Base-by-base conservation (phyloP, 2,888 invertebrate species). In the Sepioteuthis lessoniana region DNA sequence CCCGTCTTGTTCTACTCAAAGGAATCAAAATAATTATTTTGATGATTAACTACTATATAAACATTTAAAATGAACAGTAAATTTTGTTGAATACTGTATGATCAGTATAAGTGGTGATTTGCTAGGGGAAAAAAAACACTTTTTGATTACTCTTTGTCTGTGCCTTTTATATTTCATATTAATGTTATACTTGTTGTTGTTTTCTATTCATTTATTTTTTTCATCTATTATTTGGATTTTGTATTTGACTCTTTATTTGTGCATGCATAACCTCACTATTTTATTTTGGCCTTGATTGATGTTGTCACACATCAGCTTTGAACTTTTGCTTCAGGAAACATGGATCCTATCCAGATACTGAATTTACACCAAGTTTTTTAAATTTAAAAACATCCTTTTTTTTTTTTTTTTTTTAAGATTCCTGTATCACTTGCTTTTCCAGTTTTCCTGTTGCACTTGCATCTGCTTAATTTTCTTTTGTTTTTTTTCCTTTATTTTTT, bases 391-490 rank as follows among this genome's bases (percentile, higher is more conserved):
- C 42, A 42, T 42, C n/a, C n/a, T n/a, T n/a, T n/a, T n/a, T n/a
- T 42, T 42, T 92, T 94, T 76, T 60, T 37, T 93, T 92, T 91
- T 76, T 25, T 55, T 91, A 38, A 94, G 28, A 31, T 38, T 76
- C 76, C 76, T 76, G 55, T 55, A 55, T 55, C 76, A 16, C 35
- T n/a, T 10, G n/a, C n/a, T 76, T 76, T 76, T 76, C 76, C 76
- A 46, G 35, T 90, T 42, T 92, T 90, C 50, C 55, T 94, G 60
- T 93, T 94, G 42, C 90, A 76, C 76, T 76, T 76, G 76, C n/a
- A 76, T 76, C 19, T 55, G 93, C 94, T 76, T 76, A 76, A 76
- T 35, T 35, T n/a, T 76, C 16, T 35, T 76, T 76, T 76, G 2
- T 76, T n/a, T 35, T n/a, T 76, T 16, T 16, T n/a, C n/a, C 16